phyloP scores from a whole-genome alignment of 2,113 vertebrate genomes.

The Myrmecophaga tridactyla region DNA sequence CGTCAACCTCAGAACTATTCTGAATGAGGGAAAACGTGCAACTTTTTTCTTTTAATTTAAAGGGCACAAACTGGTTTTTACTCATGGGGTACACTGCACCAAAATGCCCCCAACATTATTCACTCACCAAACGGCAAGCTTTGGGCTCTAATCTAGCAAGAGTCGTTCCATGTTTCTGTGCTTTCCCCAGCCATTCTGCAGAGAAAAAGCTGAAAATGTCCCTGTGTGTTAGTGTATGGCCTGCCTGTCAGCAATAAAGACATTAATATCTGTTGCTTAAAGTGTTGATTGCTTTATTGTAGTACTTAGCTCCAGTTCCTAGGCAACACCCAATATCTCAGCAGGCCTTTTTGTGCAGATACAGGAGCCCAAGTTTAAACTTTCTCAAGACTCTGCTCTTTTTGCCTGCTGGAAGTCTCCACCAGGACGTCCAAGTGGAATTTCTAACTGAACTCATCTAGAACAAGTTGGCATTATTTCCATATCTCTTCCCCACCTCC shows the following conservation, averaged over 20 bases:
- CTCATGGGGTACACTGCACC: neutral
- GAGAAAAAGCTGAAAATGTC: neutral
- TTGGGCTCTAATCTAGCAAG: neutral
- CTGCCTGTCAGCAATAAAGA: neutral
- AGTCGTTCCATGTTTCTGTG: neutral
- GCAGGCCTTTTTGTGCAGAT: constrained; percentile 10
- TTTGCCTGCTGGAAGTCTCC: neutral
- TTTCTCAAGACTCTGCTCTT: neutral
- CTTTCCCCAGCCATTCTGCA: neutral
- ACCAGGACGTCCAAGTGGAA: neutral
- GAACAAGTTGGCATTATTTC: neutral
- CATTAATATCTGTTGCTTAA: constrained; percentile 7
- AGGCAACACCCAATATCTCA: constrained; percentile 37
- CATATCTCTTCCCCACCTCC: neutral
- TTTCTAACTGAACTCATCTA: neutral
- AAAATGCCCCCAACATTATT: neutral
- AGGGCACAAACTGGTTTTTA: neutral
- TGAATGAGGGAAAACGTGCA: neutral
- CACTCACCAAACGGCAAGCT: neutral
- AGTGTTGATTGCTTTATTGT: constrained; percentile 10
- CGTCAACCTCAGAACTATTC: neutral
- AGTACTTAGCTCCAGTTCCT: constrained; percentile 25
- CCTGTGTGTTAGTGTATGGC: neutral
- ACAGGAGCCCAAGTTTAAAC: neutral
- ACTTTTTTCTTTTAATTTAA: neutral